Evolutionary conservation across 2,797 vertebrate genomes (phyloP).

Genomic region (Helarctos malayanus): DNA sequence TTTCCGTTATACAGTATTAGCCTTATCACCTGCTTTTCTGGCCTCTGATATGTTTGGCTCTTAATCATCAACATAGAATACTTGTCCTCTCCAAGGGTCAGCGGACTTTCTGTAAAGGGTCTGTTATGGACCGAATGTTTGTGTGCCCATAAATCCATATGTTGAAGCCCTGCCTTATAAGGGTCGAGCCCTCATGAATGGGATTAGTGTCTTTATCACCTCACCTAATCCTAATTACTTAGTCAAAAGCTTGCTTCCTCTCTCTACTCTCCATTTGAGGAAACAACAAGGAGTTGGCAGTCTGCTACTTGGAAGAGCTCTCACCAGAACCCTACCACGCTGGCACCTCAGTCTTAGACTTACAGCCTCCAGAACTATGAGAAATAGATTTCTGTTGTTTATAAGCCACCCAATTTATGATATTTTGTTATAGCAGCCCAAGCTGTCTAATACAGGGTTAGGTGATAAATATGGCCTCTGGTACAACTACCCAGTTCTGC

Average conservation of each 20-base stretch:
- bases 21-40: not conserved
- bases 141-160: not conserved
- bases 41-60: not conserved
- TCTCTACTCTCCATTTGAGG: not conserved
- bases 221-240: not conserved
- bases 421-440: not conserved
- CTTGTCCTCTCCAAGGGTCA: not conserved
- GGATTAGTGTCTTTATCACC: not conserved
- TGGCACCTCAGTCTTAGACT: not conserved
- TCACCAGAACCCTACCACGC: not conserved
- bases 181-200: not conserved
- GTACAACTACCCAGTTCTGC: not conserved
- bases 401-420: not conserved
- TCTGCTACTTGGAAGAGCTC: not conserved
- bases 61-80: not conserved
- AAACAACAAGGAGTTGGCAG: not conserved
- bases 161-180: not conserved
- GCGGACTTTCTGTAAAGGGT: not conserved
- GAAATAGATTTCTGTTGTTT: not conserved
- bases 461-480: not conserved
- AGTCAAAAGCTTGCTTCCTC: not conserved
- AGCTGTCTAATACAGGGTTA: not conserved
- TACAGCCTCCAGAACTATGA: not conserved
- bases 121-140: not conserved
- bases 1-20: not conserved